phyloP scores from a whole-genome alignment of 2,113 vertebrate genomes.

The Caloenas nicobarica region DNA sequence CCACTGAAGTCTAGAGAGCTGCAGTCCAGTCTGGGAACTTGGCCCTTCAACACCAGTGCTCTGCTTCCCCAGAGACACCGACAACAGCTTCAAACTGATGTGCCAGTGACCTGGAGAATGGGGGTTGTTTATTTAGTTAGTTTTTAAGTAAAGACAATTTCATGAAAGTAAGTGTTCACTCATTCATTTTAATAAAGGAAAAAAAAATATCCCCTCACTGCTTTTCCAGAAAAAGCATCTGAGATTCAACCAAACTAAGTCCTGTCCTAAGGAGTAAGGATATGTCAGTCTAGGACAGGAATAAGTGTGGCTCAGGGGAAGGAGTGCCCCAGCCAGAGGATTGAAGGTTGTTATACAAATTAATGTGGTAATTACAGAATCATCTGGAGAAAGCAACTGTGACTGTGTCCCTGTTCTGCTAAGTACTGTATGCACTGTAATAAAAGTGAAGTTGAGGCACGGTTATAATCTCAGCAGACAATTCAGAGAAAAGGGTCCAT shows the following conservation, averaged over 20 bases:
- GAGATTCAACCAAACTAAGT: not conserved
- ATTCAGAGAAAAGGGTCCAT: not conserved
- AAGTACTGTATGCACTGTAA: not conserved
- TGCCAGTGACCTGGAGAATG: too few species aligned
- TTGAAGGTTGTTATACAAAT: conserved; percentile 66
- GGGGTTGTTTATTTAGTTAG: not conserved
- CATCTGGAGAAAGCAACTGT: conserved; percentile 64
- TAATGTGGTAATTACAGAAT: conserved; percentile 67
- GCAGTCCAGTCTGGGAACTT: not conserved
- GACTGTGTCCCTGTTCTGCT: conserved; percentile 40
- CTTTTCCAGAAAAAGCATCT: not conserved
- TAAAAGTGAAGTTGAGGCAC: not conserved
- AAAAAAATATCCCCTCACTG: rapidly evolving
- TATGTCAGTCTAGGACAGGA: conserved; percentile 4
- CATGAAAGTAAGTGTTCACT: not conserved
- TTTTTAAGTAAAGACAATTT: not conserved
- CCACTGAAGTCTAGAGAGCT: not conserved
- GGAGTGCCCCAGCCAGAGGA: conserved; percentile 37
- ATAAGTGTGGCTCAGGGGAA: conserved; percentile 42
- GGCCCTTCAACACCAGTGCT: not conserved
- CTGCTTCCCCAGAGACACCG: not conserved
- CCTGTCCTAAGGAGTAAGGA: not conserved
- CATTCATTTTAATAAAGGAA: too few species aligned
- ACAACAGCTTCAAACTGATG: not conserved
- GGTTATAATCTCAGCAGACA: conserved; percentile 27